Evolutionary conservation across 2,888 invertebrate species (phyloP).

Genomic region (Drosophila picticornis): DNA sequence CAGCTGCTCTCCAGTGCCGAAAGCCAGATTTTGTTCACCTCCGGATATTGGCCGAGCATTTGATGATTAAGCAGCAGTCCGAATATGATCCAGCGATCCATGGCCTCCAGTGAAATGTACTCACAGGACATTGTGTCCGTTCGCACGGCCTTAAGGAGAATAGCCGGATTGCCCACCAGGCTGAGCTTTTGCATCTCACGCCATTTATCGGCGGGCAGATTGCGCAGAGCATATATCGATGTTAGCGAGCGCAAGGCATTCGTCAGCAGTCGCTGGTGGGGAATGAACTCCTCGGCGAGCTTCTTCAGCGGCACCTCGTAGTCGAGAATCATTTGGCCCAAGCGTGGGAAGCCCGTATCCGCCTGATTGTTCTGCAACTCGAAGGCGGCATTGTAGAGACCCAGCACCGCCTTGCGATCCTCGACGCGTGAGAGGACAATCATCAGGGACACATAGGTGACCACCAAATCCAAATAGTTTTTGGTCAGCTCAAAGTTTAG

Average conservation of each 20-base stretch:
- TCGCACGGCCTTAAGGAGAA: slow-evolving; percentile 96
- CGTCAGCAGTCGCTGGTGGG: slow-evolving; percentile 94
- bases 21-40: slow-evolving; percentile 95
- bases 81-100: slow-evolving; percentile 99
- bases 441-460: slow-evolving; percentile 98
- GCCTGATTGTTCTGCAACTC: slow-evolving; percentile 97
- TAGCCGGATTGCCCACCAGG: slow-evolving; percentile 96
- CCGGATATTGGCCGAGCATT: slow-evolving; percentile 92
- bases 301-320: slow-evolving; percentile 98
- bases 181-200: slow-evolving; percentile 96
- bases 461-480: slow-evolving; percentile 97
- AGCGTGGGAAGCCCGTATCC: slow-evolving; percentile 96
- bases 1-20: slow-evolving; percentile 96
- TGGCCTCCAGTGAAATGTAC: slow-evolving; percentile 96
- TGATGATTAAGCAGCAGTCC: slow-evolving; percentile 96
- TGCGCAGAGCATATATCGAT: slow-evolving; percentile 94
- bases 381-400: slow-evolving; percentile 98
- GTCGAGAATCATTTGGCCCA: slow-evolving; percentile 99
- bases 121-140: slow-evolving; percentile 99
- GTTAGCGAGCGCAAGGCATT: slow-evolving; percentile 95
- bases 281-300: slow-evolving; percentile 97
- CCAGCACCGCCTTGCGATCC: slow-evolving; percentile 98
- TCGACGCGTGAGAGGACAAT: slow-evolving; percentile 98
- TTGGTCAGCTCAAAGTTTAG: slow-evolving; percentile 98
- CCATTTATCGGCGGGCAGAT: slow-evolving; percentile 97